Evolutionary conservation across 2,113 vertebrate genomes (phyloP), one percentile per base, ranked within the genome.

Genomic region (Trematomus loennbergii): DNA sequence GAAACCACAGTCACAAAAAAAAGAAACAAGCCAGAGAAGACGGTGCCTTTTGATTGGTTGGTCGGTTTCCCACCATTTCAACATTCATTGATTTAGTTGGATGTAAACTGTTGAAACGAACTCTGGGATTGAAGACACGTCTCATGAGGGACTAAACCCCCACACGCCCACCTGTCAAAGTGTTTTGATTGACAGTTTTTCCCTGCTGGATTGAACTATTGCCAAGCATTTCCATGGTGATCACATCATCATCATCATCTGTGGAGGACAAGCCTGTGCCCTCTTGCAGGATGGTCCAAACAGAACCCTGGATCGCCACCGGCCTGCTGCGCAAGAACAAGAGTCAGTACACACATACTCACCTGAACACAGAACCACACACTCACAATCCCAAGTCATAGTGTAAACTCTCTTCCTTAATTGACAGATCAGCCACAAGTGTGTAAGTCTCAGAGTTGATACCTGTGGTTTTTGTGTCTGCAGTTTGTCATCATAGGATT

Each of bases 231-330:
- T 94, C 94, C 92, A 96, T 96, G 96, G 95, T 96, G 93, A 96
- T 96, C 92, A 95, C 95, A 59, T 96, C 94, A 81, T 94, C 95
- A 87, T 93, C 95, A 82, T 94, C 95, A 87, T 93, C 95, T 33
- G 93, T 94, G 90, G 94, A 96, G 88, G 94, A 96, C 93, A 96
- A 94, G 90, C 89, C 93, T 12, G 90, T 92, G 73, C 91, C 95
- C 92, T 89, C 94, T 29, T 93, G 91, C 91, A 95, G 95, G 92
- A 96, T 96, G 96, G 95, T 96, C 95, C 95, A 91, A 86, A 88
- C 94, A 3, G 95, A 96, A 87, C 87, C 94, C 77, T 97, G 96
- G 96, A 93, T 94, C 82, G 83, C 91, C 84, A 87, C 90, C 91
- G 78, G 93, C 81, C 93, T 96, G 88, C 94, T 95, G 88, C 94